These are phyloP conservation scores for Microcebus jonahi DNA, from an alignment of 2,113 vertebrate species.

Conservation along the genomic window DNA sequence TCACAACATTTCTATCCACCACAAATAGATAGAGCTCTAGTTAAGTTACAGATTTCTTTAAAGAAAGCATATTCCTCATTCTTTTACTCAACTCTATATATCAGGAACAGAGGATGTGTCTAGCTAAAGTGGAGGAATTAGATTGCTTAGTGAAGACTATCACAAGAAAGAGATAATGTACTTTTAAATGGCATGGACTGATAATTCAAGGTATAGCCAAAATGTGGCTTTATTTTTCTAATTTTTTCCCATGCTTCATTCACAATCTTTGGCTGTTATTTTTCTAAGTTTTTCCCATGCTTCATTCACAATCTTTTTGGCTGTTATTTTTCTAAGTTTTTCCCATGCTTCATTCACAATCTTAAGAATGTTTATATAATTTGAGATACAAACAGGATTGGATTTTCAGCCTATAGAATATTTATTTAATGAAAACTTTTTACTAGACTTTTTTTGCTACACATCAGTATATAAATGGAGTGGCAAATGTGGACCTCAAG, in stretches of 20 bases:
- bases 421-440: not conserved
- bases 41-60: not conserved
- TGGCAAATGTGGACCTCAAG: not conserved
- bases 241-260: not conserved
- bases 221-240: not conserved
- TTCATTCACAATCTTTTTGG: slow-evolving; percentile 16
- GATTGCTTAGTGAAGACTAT: not conserved
- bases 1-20: not conserved
- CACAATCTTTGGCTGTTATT: not conserved
- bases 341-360: not conserved
- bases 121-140: not conserved
- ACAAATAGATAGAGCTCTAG: not conserved
- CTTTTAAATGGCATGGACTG: not conserved
- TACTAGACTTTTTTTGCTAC: not conserved
- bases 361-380: not conserved
- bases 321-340: not conserved
- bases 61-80: not conserved
- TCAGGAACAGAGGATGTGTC: not conserved
- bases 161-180: not conserved
- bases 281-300: not conserved
- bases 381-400: not conserved
- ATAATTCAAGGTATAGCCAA: not conserved
- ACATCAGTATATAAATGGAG: not conserved
- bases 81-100: not conserved
- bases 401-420: not conserved